Evolutionary conservation across 2,113 vertebrate species (phyloP).

Genomic region (Shinisaurus crocodilurus): DNA sequence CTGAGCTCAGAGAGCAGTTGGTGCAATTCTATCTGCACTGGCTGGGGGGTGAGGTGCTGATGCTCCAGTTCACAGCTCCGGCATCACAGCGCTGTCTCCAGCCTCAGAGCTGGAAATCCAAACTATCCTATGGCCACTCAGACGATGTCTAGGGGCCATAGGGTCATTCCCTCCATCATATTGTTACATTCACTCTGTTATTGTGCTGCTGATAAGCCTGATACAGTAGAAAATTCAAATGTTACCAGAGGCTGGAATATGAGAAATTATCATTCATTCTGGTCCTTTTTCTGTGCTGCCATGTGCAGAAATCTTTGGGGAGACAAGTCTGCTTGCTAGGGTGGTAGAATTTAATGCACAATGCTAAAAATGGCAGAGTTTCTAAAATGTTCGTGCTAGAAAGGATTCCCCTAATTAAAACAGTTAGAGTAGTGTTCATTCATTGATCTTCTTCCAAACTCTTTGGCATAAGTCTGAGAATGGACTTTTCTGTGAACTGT

Average conservation of each 20-base stretch:
- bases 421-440: not conserved
- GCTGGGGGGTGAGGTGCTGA: no score
- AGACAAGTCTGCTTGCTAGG: not conserved
- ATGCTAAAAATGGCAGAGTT: not conserved
- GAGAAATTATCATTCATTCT: constrained; percentile 12
- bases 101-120: no score
- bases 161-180: no score
- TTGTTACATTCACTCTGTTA: not conserved
- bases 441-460: not conserved
- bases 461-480: not conserved
- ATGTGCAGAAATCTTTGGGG: not conserved
- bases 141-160: no score
- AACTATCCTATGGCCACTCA: no score
- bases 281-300: accelerated
- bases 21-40: no score
- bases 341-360: accelerated
- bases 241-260: not conserved
- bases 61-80: no score
- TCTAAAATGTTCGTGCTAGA: not conserved
- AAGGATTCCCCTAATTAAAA: not conserved
- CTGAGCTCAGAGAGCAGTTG: no score
- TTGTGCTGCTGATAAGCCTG: not conserved
- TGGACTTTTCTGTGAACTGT: not conserved
- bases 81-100: no score
- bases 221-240: not conserved